Base-by-base conservation (phyloP, 2,888 invertebrate genomes). In the Ethmia dodecea region DNA sequence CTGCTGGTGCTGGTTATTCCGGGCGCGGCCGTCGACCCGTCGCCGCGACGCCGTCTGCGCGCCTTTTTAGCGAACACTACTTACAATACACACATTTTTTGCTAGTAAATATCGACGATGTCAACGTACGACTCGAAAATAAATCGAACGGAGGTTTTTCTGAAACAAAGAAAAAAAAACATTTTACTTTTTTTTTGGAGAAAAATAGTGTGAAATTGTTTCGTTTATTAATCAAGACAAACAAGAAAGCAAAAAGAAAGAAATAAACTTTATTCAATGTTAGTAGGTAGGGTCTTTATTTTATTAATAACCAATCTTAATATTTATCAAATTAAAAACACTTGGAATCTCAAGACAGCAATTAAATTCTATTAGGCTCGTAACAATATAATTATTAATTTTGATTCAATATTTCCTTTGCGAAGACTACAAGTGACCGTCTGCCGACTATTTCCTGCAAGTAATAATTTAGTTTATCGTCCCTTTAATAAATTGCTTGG, bases 1-100 rank as follows among this genome's bases (percentile, higher is more conserved):
- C 78, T 77, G 81, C 66, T 84, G 81, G 63, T 79, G 76, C 55
- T 74, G 72, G 80, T 71, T 86, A 86, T 86, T 86, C 84, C 71
- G 78, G 78, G 84, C 70, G 75, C 78, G 86, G 81, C 67, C 86
- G 84, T 74, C 86, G 86, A 86, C 86, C 84, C 81, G 77, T 52
- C 79, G 81, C 75, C 81, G 83, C 83, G 83, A 83, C 86, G 86
- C 86, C 81, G 86, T 86, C 84, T 86, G 78, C 72, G 70, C 76
- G 76, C 83, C 83, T 79, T 80, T 81, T 83, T 81, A 83, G 79
- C 75, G 72, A 75, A 74, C 71, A 69, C 69, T 59, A 66, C 74
- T 77, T 74, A 79, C 73, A 77, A 76, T 71, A 68, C 57, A 67
- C 61, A 54, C 64, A 74, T 74, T 80, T 84, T 84, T 84, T 74